Conservation (phyloP, 2,797 vertebrate species). For the Characodon lateralis region DNA sequence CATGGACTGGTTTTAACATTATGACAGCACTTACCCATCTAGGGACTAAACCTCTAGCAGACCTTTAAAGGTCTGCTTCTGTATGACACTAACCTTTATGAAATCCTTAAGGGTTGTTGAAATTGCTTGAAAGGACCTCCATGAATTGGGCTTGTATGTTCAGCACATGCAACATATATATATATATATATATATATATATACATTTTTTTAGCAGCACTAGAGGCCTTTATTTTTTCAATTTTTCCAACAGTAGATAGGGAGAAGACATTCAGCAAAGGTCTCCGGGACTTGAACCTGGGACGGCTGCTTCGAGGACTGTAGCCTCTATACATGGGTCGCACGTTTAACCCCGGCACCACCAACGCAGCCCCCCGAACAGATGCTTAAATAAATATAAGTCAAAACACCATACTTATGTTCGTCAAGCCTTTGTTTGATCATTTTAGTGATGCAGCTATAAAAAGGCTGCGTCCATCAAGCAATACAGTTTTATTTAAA, state of each 20-base stretch:
- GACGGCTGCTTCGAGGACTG: no score
- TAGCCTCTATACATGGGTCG: no score
- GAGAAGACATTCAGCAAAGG: no score
- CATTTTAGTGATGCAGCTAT: background rate
- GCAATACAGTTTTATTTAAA: background rate
- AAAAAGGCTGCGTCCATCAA: background rate
- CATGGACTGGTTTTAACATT: background rate
- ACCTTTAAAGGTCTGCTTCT: background rate
- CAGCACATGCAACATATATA: background rate
- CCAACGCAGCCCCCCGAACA: background rate
- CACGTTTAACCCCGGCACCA: no score
- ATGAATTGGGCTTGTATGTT: no score
- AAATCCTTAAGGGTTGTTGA: background rate
- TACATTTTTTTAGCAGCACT: no score
- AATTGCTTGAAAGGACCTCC: background rate
- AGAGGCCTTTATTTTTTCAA: no score
- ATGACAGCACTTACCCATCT: background rate
- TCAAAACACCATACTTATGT: background rate
- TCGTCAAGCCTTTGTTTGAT: background rate
- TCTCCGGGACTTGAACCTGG: no score
- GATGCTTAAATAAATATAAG: background rate
- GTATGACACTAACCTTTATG: background rate
- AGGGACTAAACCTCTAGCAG: background rate
- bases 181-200: no score
- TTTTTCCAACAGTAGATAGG: no score